Percentiles rank a stretch among this genome's conserved stretches.
Conservation (phyloP, 1,140 invertebrate genomes). For the Orussus abietinus region DNA sequence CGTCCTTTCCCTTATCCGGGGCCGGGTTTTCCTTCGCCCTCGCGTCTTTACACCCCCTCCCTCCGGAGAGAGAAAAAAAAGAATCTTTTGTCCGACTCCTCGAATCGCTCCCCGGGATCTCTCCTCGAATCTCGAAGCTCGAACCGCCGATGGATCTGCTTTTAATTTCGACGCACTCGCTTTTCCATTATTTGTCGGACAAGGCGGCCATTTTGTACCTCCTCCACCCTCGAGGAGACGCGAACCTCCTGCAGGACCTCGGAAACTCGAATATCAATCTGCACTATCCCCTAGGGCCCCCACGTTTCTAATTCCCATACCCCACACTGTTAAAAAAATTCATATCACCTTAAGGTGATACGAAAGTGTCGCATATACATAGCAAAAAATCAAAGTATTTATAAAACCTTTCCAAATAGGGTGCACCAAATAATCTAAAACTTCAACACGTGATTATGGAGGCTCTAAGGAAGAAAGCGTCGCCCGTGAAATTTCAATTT, state of each 20-base stretch:
- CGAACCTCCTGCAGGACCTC: slow-evolving; percentile 15
- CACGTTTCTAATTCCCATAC: no score
- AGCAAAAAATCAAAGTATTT: no score
- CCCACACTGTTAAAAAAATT: no score
- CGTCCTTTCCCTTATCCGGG: neutral
- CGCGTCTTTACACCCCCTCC: neutral
- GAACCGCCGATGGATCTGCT: slow-evolving; percentile 16
- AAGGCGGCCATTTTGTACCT: slow-evolving; percentile 16
- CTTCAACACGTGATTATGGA: no score
- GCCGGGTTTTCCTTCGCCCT: neutral
- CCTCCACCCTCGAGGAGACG: slow-evolving; percentile 14
- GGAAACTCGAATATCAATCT: neutral
- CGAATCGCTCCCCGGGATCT: neutral
- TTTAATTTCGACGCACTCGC: slow-evolving; percentile 22
- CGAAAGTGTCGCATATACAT: no score
- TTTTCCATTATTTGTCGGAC: slow-evolving; percentile 21
- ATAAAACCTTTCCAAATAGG: no score
- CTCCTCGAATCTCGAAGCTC: slow-evolving; percentile 5
- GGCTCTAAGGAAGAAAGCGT: no score
- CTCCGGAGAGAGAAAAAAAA: slow-evolving; percentile 1
- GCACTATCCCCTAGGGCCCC: no score
- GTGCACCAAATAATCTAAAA: no score
- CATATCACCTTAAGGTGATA: no score
- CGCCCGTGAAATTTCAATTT: no score
- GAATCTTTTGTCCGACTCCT: neutral